A percentile compares a stretch with the other conserved stretches of the same genome.
These are phyloP conservation scores for Timema podura DNA, from an alignment of 2,888 invertebrate species.

Conservation along the genomic window DNA sequence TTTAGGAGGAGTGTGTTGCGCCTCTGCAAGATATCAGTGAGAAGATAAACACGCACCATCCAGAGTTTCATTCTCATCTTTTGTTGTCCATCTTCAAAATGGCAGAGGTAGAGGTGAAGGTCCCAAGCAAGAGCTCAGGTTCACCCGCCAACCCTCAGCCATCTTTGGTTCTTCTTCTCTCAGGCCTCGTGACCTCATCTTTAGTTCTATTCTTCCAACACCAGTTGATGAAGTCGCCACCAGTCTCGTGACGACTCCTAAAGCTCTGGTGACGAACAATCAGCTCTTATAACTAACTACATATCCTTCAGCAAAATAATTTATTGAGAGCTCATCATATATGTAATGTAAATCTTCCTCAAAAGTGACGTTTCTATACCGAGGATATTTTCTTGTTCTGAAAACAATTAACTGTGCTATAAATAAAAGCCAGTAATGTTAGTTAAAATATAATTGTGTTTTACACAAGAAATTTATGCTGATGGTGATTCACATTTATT, in stretches of 20 bases:
- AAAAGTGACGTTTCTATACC: no score
- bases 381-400: no score
- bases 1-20: conserved; percentile 80
- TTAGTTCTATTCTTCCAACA: background rate
- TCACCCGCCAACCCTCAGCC: conserved; percentile 8
- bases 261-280: no score
- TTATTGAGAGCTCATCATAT: no score
- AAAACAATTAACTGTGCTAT: no score
- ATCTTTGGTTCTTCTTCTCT: background rate
- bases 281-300: no score
- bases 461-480: no score
- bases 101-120: conserved; percentile 84
- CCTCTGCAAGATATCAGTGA: conserved; percentile 76
- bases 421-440: background rate
- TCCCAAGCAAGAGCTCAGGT: conserved; percentile 58
- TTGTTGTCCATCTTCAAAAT: conserved; percentile 87
- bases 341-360: no score
- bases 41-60: conserved; percentile 79
- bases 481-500: no score
- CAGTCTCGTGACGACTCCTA: conserved; percentile 25
- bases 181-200: background rate
- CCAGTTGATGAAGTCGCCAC: conserved; percentile 15
- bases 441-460: background rate
- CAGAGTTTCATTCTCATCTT: conserved; percentile 80
- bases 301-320: no score